Evolutionary conservation across 1,140 invertebrate genomes (phyloP), one percentile per base, ranked within the genome.

Genomic region (Hyposmocoma kahamanoa): DNA sequence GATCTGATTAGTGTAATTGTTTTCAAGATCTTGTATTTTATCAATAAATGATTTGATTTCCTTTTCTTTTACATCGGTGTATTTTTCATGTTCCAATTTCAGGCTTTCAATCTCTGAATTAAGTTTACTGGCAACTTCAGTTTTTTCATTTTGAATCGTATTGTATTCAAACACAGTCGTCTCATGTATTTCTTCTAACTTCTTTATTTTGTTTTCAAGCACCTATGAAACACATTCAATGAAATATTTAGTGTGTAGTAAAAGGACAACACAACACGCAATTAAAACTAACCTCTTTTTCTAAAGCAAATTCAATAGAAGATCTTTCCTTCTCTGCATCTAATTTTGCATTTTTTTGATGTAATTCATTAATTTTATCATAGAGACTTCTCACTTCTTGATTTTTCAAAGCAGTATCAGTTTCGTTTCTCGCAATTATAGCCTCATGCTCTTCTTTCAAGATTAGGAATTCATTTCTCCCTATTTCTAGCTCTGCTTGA

Each of bases 101-200:
- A 89, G 59, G 22, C 66, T 55, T 38, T 78, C 66, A 46, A 89
- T 73, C 63, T 87, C 76, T 48, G 62, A 53, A 47, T 65, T 77
- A 26, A 84, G 53, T 24, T 59, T 50, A 44, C 47, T 56, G 38
- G 62, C 55, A n/a, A 72, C 54, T 24, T 53, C 56, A 24, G 52
- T 54, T 52, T 69, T 70, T 48, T 79, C 71, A 43, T 53, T 62
- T 28, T 55, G 42, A 20, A 58, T 30, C 2, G 43, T 53, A 19
- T 70, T 53, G 26, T 63, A 50, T 20, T 69, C 48, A 22, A 43
- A 44, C 19, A 49, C 64, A 39, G 77, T 56, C 43, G 59, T 57
- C 42, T 50, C 41, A 43, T 64, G 39, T 4, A 46, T 50, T 38
- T 62, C 60, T 18, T 70, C 55, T n/a, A 73, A 45, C 39, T 66